Evolutionary conservation across 2,113 vertebrate species (phyloP), one percentile per base, ranked within the genome.

Genomic region (Pterocles gutturalis): DNA sequence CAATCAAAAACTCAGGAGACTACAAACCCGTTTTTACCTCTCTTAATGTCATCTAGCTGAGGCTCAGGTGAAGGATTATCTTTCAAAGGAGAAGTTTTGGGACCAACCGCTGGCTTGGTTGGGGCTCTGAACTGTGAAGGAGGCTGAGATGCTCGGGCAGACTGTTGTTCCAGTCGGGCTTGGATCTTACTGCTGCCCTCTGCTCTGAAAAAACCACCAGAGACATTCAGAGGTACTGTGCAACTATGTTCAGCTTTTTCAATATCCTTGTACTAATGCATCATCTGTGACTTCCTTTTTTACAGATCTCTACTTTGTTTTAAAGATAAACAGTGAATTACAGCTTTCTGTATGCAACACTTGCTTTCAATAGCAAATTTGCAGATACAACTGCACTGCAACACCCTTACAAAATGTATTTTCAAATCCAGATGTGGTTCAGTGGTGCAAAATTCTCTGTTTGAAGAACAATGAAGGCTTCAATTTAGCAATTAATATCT

Each of bases 161-260:
- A 98, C 96, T 99, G 99, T 86, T 99, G 99, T 83, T 99, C 99
- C 89, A 99, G 99, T 26, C 99, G 98, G 49, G 99, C 99, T 85
- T 99, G 99, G 96, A 99, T 99, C 97, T 99, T 99, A 98, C 99
- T 99, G 98, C 99, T 99, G 91, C 99, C 99, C 95, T 99, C 99
- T 49, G 99, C 99, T 98, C 99, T 99, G 96, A 93, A 98, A 98
- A 41, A 87, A 94, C 51, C 91, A 61, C 17, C 31, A 77, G 48
- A 78, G 43, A 92, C 41, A 82, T 77, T 45, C 64, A 90, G 82
- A 3, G 0, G 51, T 13, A 18, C 55, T 77, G 61, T 45, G 65
- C 28, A n/a, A 88, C 58, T 34, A 8, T 3, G 20, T 58, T 41
- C 29, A 20, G 2, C 25, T 57, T 78, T 81, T 61, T 53, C 57